Percentiles rank a stretch among this genome's conserved stretches.
Conservation (phyloP, 2,888 invertebrate genomes). For the Papilio demoleus region DNA sequence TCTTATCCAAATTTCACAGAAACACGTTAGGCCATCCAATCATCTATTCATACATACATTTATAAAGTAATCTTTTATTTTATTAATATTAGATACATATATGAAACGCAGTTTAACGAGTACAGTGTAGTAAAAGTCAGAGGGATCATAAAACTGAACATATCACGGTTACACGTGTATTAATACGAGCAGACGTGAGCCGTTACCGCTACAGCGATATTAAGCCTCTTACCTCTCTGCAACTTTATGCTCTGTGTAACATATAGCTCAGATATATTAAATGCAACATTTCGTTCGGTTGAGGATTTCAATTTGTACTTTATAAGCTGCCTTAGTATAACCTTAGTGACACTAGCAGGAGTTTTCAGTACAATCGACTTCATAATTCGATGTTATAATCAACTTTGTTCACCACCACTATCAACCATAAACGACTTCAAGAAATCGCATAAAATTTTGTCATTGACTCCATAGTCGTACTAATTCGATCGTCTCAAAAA, state of each 20-base stretch:
- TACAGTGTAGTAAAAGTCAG: conserved; percentile 16
- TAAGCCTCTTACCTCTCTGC: conserved; percentile 30
- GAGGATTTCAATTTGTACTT: neutral
- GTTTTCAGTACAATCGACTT: too few relatives aligned
- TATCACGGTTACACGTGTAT: conserved; percentile 24
- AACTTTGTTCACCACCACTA: too few relatives aligned
- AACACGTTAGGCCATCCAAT: too few relatives aligned
- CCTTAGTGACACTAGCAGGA: neutral
- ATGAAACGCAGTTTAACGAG: conserved; percentile 9
- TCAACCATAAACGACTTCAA: too few relatives aligned
- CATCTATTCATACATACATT: too few relatives aligned
- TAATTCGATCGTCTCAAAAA: too few relatives aligned
- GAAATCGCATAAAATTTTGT: too few relatives aligned
- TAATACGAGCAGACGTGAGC: conserved; percentile 18
- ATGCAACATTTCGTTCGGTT: conserved; percentile 3
- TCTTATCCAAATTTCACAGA: too few relatives aligned
- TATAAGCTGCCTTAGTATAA: neutral
- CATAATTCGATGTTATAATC: too few relatives aligned
- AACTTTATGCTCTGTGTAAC: conserved; percentile 23
- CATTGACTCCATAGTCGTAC: too few relatives aligned
- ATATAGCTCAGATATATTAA: conserved; percentile 20
- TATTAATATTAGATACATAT: neutral
- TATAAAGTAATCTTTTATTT: neutral
- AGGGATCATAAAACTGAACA: conserved; percentile 15
- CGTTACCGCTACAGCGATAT: conserved; percentile 25